phyloP scores from a whole-genome alignment of 2,113 vertebrate species.

The Istiophorus platypterus region DNA sequence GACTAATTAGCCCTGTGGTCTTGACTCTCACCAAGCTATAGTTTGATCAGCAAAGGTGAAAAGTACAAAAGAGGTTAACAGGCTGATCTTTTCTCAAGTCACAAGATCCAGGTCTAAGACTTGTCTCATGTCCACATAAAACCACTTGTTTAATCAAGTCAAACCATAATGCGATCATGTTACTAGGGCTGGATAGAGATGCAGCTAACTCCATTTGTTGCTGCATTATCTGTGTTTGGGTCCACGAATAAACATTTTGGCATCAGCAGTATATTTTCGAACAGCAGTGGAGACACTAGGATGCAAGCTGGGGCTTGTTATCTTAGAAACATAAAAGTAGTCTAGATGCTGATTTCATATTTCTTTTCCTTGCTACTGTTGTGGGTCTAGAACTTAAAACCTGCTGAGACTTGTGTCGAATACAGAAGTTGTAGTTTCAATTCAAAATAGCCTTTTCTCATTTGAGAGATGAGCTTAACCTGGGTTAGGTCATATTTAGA shows the following conservation, averaged over 20 bases:
- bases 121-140: neutral
- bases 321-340: neutral
- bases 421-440: neutral
- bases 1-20: slow-evolving; percentile 78
- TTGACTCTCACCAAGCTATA: slow-evolving; percentile 57
- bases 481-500: neutral
- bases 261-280: slow-evolving; percentile 5
- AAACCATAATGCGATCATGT: neutral
- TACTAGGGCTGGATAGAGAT: neutral
- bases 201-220: slow-evolving; percentile 1
- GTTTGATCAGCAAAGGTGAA: slow-evolving; percentile 57
- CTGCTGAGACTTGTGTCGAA: neutral
- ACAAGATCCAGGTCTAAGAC: slow-evolving; percentile 7
- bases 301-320: neutral
- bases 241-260: slow-evolving; percentile 14
- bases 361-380: neutral
- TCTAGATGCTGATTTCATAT: neutral
- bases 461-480: neutral
- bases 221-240: slow-evolving; percentile 17
- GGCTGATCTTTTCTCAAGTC: slow-evolving; percentile 39
- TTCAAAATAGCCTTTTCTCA: neutral
- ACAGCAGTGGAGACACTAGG: neutral
- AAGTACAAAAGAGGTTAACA: slow-evolving; percentile 44
- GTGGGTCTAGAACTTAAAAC: neutral
- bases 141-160: neutral